Conservation (phyloP, 2,888 invertebrate species). For the Vesta saturnalis region DNA sequence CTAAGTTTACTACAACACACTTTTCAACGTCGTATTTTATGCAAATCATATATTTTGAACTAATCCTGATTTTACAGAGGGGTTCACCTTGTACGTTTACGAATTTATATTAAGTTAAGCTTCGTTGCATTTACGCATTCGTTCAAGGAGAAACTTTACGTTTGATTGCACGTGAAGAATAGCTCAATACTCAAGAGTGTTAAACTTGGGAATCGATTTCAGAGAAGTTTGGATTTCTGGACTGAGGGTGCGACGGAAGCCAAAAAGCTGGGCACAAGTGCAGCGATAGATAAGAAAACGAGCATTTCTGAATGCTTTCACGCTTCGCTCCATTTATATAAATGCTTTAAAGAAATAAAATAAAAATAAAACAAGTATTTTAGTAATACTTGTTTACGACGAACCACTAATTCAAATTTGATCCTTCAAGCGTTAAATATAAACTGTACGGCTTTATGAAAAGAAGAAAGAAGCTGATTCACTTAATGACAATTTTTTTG, state of each 20-base stretch:
- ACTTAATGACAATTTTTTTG: too few relatives aligned
- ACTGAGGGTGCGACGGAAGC: constrained; percentile 29
- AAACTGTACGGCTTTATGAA: too few relatives aligned
- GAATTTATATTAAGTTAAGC: constrained; percentile 41
- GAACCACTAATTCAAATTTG: not conserved
- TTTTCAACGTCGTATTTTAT: constrained; percentile 9
- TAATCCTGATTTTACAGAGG: constrained; percentile 14
- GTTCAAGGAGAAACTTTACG: constrained; percentile 59
- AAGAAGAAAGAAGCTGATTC: too few relatives aligned
- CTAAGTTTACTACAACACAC: constrained; percentile 10
- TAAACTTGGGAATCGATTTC: constrained; percentile 48
- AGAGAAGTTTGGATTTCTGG: constrained; percentile 40
- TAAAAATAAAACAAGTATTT: not conserved
- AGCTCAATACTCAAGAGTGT: constrained; percentile 57
- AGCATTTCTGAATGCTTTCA: constrained; percentile 20
- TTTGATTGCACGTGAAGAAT: constrained; percentile 60
- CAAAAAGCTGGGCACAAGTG: constrained; percentile 34
- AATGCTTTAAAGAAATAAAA: constrained; percentile 6
- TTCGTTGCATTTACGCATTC: constrained; percentile 56
- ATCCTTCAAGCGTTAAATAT: too few relatives aligned
- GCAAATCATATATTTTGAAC: constrained; percentile 16
- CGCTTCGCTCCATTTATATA: constrained; percentile 18
- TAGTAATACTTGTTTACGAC: constrained; percentile 3
- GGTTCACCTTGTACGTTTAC: constrained; percentile 23
- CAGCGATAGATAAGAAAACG: constrained; percentile 31